phyloP scores from a whole-genome alignment of 2,113 vertebrate species.

The Parotia lawesii region DNA sequence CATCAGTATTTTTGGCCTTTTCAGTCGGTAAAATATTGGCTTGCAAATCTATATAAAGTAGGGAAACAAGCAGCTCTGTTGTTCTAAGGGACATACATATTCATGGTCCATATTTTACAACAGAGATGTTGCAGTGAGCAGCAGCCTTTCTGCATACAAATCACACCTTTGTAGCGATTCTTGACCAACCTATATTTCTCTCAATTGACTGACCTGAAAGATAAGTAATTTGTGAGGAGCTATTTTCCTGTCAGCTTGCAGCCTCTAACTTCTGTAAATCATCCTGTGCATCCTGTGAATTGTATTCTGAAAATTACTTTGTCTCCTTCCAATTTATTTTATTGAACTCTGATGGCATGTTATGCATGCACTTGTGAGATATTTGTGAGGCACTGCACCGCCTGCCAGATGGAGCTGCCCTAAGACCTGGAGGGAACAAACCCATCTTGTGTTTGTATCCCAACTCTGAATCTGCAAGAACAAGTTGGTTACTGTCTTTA shows the following conservation, averaged over 20 bases:
- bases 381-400: background rate
- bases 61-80: background rate
- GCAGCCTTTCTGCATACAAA: background rate
- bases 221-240: slow-evolving; percentile 1
- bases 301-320: slow-evolving; percentile 28
- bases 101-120: background rate
- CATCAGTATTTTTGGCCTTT: background rate
- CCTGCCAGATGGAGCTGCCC: background rate
- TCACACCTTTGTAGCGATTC: background rate
- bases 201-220: background rate
- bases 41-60: background rate
- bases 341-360: background rate
- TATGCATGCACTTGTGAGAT: background rate
- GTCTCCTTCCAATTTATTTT: slow-evolving; percentile 30
- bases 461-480: background rate
- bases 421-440: background rate
- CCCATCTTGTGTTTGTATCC: background rate
- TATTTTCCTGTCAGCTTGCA: slow-evolving; percentile 15
- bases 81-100: background rate
- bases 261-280: slow-evolving; percentile 9
- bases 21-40: background rate
- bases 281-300: background rate
- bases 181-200: background rate
- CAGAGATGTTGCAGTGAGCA: background rate
- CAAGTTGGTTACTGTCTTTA: background rate